A percentile compares a stretch with the other conserved stretches of the same genome.
Conservation (phyloP, 2,113 vertebrate species). For the Proterorhinus semilunaris region DNA sequence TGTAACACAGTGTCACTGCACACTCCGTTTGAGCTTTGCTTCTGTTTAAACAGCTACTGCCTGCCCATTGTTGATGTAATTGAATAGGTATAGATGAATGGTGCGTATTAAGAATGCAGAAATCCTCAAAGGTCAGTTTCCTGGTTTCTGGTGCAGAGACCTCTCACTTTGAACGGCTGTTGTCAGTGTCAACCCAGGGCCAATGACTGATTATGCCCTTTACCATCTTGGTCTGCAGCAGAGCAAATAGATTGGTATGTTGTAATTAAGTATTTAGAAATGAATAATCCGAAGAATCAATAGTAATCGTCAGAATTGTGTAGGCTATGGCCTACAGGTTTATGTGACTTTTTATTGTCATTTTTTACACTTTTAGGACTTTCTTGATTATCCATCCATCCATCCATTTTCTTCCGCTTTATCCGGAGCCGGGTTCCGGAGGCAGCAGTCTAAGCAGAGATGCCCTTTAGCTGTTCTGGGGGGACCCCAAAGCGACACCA, state of each 20-base stretch:
- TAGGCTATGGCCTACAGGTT: neutral
- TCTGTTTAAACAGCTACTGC: neutral
- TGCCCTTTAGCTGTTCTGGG: too few relatives aligned
- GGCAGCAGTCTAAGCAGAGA: too few relatives aligned
- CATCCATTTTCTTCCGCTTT: too few relatives aligned
- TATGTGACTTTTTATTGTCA: too few relatives aligned
- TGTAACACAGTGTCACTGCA: neutral
- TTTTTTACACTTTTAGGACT: too few relatives aligned
- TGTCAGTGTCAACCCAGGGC: neutral
- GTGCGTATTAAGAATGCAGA: neutral
- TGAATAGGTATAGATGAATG: neutral
- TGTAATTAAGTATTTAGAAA: neutral
- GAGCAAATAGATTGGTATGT: neutral
- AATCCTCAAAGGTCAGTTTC: neutral
- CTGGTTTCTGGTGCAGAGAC: neutral
- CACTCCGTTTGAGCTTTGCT: neutral
- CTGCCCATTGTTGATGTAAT: neutral
- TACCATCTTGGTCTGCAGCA: neutral
- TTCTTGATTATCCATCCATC: too few relatives aligned
- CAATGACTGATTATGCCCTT: neutral
- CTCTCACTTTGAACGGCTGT: neutral
- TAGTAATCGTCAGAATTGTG: neutral
- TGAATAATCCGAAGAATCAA: neutral
- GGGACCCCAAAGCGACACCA: too few relatives aligned
- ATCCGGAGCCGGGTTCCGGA: too few relatives aligned